These are phyloP conservation scores for Ametastegia equiseti DNA, from an alignment of 2,888 invertebrate species.

Conservation along the genomic window DNA sequence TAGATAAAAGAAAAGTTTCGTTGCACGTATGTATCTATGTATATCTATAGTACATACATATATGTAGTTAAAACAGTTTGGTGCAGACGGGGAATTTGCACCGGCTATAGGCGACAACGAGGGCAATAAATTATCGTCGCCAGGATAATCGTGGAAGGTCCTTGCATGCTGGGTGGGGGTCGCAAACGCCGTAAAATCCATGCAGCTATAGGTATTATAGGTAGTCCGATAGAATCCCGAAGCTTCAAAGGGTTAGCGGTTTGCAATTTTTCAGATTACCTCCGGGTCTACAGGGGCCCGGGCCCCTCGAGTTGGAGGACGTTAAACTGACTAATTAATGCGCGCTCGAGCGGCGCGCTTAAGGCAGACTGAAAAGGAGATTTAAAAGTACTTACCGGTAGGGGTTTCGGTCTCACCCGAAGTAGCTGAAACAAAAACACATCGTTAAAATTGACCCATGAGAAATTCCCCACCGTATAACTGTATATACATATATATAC, in stretches of 20 bases:
- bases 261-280: slow-evolving; percentile 43
- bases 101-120: slow-evolving; percentile 5
- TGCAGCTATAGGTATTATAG: too few species aligned
- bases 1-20: neutral
- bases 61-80: neutral
- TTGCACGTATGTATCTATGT: neutral
- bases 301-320: too few species aligned
- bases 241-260: slow-evolving; percentile 45
- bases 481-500: neutral
- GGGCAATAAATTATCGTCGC: slow-evolving; percentile 12
- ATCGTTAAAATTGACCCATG: slow-evolving; percentile 44
- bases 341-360: slow-evolving; percentile 33
- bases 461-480: neutral
- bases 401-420: slow-evolving; percentile 42
- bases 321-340: slow-evolving; percentile 46
- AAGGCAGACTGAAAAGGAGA: slow-evolving; percentile 40
- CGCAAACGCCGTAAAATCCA: slow-evolving; percentile 3
- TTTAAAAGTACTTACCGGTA: slow-evolving; percentile 43
- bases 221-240: neutral
- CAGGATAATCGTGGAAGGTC: neutral
- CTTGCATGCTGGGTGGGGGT: too few species aligned
- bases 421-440: slow-evolving; percentile 44
- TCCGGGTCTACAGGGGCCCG: too few species aligned
- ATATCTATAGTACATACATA: neutral
- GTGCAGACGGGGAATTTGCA: slow-evolving; percentile 32